Percentiles rank a stretch among this genome's conserved stretches.
Evolutionary conservation across 2,113 vertebrate genomes (phyloP).

Genomic region (Dasyprocta punctata): DNA sequence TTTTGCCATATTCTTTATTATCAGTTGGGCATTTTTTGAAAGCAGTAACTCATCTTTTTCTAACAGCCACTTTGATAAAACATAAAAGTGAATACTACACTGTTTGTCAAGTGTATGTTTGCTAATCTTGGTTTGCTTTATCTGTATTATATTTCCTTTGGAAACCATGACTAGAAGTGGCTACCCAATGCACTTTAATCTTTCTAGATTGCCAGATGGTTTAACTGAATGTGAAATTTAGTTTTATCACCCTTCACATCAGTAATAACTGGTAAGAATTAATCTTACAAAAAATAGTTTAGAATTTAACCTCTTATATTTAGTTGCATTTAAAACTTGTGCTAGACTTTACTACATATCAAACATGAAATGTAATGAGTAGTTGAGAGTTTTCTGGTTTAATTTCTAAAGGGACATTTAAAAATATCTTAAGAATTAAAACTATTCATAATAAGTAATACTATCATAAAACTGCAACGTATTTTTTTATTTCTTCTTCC

Average conservation of each 20-base stretch:
- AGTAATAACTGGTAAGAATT: slow-evolving; percentile 21
- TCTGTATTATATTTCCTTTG: not conserved
- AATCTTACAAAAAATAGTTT: slow-evolving; percentile 17
- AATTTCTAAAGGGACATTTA: not conserved
- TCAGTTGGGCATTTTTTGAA: slow-evolving; percentile 30
- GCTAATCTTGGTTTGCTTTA: slow-evolving; percentile 52
- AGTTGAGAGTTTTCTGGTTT: not conserved
- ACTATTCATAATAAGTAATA: not conserved
- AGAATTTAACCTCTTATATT: slow-evolving; percentile 5
- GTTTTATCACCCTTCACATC: not conserved
- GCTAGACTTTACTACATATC: not conserved
- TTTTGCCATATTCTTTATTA: slow-evolving; percentile 13
- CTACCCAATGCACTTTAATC: not conserved
- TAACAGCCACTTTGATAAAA: slow-evolving; percentile 27
- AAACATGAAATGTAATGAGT: not conserved
- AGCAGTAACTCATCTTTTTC: not conserved
- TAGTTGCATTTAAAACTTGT: not conserved
- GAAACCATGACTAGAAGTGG: not conserved
- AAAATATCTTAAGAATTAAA: not conserved
- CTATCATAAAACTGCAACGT: not conserved
- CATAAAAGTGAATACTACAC: slow-evolving; percentile 15
- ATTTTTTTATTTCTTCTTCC: not conserved
- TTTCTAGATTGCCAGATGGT: not conserved
- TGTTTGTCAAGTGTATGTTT: not conserved
- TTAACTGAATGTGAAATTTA: slow-evolving; percentile 35